Evolutionary conservation across 2,888 invertebrate genomes (phyloP).

Genomic region (Drosophila merina): DNA sequence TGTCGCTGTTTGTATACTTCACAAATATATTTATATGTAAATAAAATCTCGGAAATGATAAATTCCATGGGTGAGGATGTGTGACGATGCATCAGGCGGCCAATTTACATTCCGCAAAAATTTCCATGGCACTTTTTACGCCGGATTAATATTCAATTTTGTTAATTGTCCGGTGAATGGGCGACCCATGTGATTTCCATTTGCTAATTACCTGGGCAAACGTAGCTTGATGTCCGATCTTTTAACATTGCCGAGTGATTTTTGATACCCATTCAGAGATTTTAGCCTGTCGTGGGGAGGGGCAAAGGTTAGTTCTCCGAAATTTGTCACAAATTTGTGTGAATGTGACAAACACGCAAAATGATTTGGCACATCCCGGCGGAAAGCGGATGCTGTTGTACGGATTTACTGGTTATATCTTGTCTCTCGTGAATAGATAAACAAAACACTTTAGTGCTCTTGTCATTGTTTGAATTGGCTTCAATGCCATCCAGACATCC

Average conservation of each 20-base stretch:
- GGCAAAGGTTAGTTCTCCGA: slow-evolving; percentile 15
- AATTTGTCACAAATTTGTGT: slow-evolving; percentile 16
- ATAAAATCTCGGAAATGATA: slow-evolving; percentile 32
- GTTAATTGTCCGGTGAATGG: slow-evolving; percentile 19
- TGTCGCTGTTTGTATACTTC: background rate
- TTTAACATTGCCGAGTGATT: slow-evolving; percentile 3
- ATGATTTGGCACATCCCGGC: slow-evolving; percentile 38
- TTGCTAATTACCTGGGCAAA: slow-evolving; percentile 27
- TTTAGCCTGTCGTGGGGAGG: no score
- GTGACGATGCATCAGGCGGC: slow-evolving; percentile 24
- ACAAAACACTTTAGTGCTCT: slow-evolving; percentile 26
- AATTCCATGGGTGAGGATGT: slow-evolving; percentile 16
- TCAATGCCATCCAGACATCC: slow-evolving; percentile 5
- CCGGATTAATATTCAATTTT: slow-evolving; percentile 30
- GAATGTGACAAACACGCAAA: slow-evolving; percentile 43
- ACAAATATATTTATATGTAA: slow-evolving; percentile 8
- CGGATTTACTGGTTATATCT: slow-evolving; percentile 17
- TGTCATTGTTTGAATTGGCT: slow-evolving; percentile 3
- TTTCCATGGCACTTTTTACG: slow-evolving; percentile 26
- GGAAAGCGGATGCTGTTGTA: background rate
- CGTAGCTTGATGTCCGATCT: background rate
- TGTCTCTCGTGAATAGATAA: slow-evolving; percentile 24
- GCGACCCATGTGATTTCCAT: slow-evolving; percentile 28
- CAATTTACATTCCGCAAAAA: background rate
- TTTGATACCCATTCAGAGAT: background rate